Percentiles rank a stretch among this genome's conserved stretches.
phyloP scores from a whole-genome alignment of 1,140 invertebrate genomes.

The Lysiphlebus fabarum region DNA sequence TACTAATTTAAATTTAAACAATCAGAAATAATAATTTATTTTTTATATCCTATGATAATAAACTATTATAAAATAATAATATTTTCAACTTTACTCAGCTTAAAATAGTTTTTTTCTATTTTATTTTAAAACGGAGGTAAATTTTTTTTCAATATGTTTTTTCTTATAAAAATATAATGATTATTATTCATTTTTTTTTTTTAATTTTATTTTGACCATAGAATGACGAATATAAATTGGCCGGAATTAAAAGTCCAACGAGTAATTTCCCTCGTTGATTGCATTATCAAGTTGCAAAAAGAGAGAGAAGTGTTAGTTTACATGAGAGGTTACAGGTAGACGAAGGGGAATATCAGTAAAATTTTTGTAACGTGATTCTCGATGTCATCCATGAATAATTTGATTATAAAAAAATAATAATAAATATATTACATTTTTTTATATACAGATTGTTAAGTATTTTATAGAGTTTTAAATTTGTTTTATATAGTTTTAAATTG shows the following conservation, averaged over 20 bases:
- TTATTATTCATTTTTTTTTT: not conserved
- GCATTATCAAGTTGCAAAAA: slow-evolving; percentile 15
- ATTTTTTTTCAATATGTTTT: not conserved
- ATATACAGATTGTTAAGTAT: not conserved
- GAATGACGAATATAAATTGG: slow-evolving; percentile 20
- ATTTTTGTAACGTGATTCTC: slow-evolving; percentile 9
- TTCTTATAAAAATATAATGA: not conserved
- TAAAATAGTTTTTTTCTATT: too few species aligned
- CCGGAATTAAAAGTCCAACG: slow-evolving; percentile 26
- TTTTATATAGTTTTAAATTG: too few species aligned
- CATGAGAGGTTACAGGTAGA: not conserved
- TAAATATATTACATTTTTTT: not conserved
- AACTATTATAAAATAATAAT: too few species aligned
- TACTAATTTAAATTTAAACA: too few species aligned
- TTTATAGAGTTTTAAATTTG: too few species aligned
- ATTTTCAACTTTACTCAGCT: too few species aligned
- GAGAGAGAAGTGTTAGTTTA: slow-evolving; percentile 1
- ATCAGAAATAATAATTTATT: too few species aligned
- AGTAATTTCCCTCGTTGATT: slow-evolving; percentile 24
- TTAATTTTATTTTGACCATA: not conserved
- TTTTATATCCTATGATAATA: too few species aligned
- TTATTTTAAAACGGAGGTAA: not conserved
- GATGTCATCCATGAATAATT: not conserved
- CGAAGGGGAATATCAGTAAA: not conserved
- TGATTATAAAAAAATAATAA: not conserved